These are phyloP conservation scores for Drosophila seguyi DNA, from an alignment of 1,140 invertebrate species.

Conservation along the genomic window DNA sequence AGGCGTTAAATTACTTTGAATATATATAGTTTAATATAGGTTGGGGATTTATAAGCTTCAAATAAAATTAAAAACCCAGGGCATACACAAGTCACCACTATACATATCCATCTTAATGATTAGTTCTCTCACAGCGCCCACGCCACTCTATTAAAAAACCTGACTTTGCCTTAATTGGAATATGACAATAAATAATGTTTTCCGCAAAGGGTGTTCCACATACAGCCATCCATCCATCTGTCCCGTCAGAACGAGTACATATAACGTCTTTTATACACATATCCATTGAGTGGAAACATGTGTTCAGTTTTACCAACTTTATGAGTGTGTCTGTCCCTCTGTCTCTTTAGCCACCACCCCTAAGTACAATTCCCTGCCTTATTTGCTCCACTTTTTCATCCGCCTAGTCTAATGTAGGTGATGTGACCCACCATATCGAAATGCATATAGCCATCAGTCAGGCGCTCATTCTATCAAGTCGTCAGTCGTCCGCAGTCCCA, in stretches of 20 bases:
- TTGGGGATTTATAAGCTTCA: neutral
- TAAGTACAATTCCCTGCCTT: conserved; percentile 41
- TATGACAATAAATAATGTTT: conserved; percentile 68
- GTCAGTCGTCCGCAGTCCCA: conserved; percentile 54
- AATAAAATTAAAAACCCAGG: neutral
- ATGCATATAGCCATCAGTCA: conserved; percentile 69
- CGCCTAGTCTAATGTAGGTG: conserved; percentile 50
- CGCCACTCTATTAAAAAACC: conserved; percentile 37
- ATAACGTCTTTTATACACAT: conserved; percentile 25
- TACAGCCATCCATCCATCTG: conserved; percentile 14
- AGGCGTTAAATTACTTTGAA: no score
- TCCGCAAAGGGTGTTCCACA: conserved; percentile 69
- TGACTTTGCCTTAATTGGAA: conserved; percentile 74
- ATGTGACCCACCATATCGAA: conserved; percentile 69
- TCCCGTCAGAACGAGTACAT: conserved; percentile 5
- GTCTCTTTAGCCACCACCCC: neutral
- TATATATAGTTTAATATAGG: neutral
- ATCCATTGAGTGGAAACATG: conserved; percentile 49
- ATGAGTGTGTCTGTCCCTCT: conserved; percentile 17
- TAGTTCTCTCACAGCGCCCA: conserved; percentile 49
- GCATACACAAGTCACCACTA: conserved; percentile 18
- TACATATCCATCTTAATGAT: conserved; percentile 26
- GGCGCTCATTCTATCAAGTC: conserved; percentile 59
- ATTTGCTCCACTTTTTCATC: conserved; percentile 64
- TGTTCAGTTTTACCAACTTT: conserved; percentile 45